Percentiles rank a stretch among this genome's conserved stretches.
Evolutionary conservation across 1,140 invertebrate genomes (phyloP).

Genomic region (Diachasma alloeum): DNA sequence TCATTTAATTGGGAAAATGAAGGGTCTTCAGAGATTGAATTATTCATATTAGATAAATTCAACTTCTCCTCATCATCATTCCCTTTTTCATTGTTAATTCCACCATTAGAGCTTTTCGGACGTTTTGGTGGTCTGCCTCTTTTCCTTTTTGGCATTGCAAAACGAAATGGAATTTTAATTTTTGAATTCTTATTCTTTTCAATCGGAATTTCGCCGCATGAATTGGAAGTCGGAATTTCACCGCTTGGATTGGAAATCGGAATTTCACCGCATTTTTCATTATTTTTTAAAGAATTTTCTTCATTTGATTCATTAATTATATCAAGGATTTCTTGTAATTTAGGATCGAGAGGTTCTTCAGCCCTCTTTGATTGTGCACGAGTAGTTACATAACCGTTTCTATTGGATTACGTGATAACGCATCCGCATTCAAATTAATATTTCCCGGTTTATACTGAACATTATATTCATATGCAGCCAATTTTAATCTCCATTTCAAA

Average conservation of each 20-base stretch:
- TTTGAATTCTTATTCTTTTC: no score
- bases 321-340: background rate
- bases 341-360: background rate
- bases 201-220: no score
- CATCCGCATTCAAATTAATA: constrained; percentile 5
- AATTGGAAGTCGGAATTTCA: no score
- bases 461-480: constrained; percentile 5
- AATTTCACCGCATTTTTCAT: background rate
- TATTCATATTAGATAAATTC: background rate
- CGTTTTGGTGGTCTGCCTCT: constrained; percentile 1
- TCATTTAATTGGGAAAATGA: background rate
- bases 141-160: background rate
- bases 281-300: background rate
- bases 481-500: constrained; percentile 9
- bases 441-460: constrained; percentile 13
- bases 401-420: background rate
- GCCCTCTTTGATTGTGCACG: background rate
- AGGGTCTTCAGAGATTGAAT: background rate
- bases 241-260: no score
- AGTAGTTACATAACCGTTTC: background rate
- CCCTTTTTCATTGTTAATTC: background rate
- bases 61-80: background rate
- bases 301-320: background rate
- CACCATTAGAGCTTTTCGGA: background rate
- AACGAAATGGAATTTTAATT: no score